Percentiles rank a stretch among this genome's conserved stretches.
These are phyloP conservation scores for Armadillidium nasatum DNA, from an alignment of 1,140 invertebrate species.

Conservation along the genomic window DNA sequence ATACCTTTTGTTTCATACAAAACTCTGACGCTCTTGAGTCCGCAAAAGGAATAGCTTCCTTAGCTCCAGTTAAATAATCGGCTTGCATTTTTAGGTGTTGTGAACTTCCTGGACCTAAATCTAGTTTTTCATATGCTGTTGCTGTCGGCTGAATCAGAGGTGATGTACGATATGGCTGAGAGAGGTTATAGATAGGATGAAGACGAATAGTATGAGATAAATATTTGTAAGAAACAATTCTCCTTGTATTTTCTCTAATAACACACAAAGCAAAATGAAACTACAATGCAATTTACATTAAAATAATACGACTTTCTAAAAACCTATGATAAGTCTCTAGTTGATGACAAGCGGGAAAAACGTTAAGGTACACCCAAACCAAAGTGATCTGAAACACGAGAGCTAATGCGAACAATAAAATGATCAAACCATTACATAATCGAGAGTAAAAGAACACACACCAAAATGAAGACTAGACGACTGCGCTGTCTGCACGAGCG, in stretches of 20 bases:
- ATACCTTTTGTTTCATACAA: constrained; percentile 44
- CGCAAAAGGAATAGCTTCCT: constrained; percentile 33
- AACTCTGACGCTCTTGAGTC: constrained; percentile 36
- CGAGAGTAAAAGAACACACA: no score
- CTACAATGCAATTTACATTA: no score
- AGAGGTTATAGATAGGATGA: constrained; percentile 11
- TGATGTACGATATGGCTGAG: constrained; percentile 82
- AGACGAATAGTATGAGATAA: not conserved
- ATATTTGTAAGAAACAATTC: not conserved
- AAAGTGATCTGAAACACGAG: no score
- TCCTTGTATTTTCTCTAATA: no score
- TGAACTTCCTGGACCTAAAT: constrained; percentile 43
- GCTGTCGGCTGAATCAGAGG: constrained; percentile 78
- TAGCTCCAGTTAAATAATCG: constrained; percentile 33
- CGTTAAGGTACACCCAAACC: no score
- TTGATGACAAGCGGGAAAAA: not conserved
- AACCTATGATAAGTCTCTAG: no score
- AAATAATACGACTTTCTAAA: no score
- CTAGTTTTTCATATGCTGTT: constrained; percentile 63
- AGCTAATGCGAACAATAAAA: no score
- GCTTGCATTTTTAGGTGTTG: constrained; percentile 39
- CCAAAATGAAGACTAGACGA: no score
- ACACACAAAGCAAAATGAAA: no score
- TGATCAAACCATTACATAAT: no score
- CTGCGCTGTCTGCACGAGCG: no score